A percentile compares a stretch with the other conserved stretches of the same genome.
These are phyloP conservation scores for Aphaenogaster floridana DNA, from an alignment of 1,140 invertebrate genomes.

Conservation along the genomic window DNA sequence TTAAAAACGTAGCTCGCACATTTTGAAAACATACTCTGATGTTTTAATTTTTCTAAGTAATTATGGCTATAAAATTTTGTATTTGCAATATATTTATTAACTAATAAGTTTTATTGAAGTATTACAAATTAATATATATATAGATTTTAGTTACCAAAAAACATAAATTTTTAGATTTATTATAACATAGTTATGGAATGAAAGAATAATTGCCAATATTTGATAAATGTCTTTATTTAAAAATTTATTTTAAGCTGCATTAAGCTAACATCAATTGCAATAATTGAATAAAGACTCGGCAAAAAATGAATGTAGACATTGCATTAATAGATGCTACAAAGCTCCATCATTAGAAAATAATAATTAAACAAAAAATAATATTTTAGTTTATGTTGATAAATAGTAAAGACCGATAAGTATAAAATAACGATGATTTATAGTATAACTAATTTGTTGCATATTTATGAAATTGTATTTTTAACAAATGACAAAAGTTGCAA, in stretches of 20 bases:
- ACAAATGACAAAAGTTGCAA: neutral
- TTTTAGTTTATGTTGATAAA: neutral
- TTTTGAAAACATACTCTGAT: neutral
- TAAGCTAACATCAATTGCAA: neutral
- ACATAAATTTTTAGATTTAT: neutral
- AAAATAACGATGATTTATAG: neutral
- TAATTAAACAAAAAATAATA: neutral
- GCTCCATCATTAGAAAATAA: neutral
- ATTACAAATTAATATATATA: neutral
- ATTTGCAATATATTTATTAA: neutral
- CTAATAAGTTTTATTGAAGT: neutral
- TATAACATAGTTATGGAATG: neutral
- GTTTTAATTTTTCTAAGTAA: neutral
- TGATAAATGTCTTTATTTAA: neutral
- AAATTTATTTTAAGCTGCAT: neutral
- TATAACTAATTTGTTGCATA: neutral
- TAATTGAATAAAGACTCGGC: neutral
- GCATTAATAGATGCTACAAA: neutral
- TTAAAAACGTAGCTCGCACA: neutral
- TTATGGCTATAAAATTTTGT: neutral
- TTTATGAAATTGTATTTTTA: conserved; percentile 21
- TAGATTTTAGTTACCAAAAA: neutral
- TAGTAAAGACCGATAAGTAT: neutral
- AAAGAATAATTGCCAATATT: neutral
- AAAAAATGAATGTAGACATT: neutral